A percentile compares a stretch with the other conserved stretches of the same genome.
Evolutionary conservation across 1,140 invertebrate species (phyloP).

Genomic region (Metaphire vulgaris): DNA sequence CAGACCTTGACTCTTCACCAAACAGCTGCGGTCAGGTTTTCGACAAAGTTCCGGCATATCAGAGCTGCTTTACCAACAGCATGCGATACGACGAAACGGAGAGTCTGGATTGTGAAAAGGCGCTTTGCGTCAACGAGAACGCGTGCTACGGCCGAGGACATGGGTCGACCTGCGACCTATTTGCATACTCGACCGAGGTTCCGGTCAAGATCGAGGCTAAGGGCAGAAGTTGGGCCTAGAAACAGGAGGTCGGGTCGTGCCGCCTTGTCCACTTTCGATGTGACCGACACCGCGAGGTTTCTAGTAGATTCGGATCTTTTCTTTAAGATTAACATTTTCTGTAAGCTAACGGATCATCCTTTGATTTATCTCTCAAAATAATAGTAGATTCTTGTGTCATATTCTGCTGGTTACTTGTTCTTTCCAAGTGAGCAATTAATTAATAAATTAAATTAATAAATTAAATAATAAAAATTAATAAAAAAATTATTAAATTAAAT

Average conservation of each 20-base stretch:
- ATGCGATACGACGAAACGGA: conserved; percentile 39
- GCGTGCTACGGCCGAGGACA: background rate
- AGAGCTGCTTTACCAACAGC: conserved; percentile 48
- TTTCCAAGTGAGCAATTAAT: no score
- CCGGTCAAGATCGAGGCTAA: background rate
- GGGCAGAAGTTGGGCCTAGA: background rate
- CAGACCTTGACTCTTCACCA: background rate
- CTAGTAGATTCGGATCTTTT: no score
- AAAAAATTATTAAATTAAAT: no score
- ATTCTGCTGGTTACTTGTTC: no score
- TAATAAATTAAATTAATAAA: no score
- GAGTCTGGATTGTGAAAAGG: background rate
- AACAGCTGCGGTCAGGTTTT: background rate
- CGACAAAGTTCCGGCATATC: conserved; percentile 43
- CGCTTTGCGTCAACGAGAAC: background rate
- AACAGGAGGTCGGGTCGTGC: background rate
- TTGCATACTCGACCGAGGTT: background rate
- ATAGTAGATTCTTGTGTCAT: no score
- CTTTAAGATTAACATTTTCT: no score
- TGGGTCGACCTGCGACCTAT: background rate
- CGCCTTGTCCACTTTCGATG: no score
- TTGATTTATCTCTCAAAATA: no score
- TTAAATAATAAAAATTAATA: no score
- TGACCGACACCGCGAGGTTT: no score
- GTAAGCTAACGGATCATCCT: no score